Conservation (phyloP, 2,797 vertebrate species). For the Manis pentadactyla region DNA sequence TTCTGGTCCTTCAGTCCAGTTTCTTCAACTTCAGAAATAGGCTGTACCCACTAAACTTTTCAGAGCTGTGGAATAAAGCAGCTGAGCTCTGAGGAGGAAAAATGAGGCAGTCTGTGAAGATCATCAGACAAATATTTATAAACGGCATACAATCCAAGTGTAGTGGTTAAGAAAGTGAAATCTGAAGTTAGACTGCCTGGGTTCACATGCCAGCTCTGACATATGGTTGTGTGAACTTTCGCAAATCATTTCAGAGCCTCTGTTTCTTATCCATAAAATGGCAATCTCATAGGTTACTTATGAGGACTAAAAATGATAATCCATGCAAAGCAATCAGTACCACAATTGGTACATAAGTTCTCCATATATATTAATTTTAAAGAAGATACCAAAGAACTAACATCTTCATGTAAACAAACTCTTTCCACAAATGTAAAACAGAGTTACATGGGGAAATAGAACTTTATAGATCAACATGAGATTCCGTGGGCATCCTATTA, state of each 20-base stretch:
- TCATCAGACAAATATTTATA: not conserved
- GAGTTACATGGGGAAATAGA: not conserved
- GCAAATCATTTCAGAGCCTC: not conserved
- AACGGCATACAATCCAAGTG: not conserved
- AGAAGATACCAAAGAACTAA: slow-evolving; percentile 48
- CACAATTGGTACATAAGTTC: not conserved
- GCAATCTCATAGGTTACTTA: not conserved
- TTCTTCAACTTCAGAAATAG: slow-evolving; percentile 5
- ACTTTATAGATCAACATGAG: not conserved
- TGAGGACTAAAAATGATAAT: not conserved
- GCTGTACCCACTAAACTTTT: slow-evolving; percentile 25
- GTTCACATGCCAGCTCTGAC: not conserved
- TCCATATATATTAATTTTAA: slow-evolving; percentile 16
- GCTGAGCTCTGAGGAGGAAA: slow-evolving; percentile 26
- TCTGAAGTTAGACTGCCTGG: not conserved
- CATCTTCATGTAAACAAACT: slow-evolving; percentile 17
- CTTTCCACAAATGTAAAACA: slow-evolving; percentile 39
- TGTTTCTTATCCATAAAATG: too few species aligned
- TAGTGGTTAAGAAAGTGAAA: not conserved
- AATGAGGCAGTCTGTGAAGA: slow-evolving; percentile 26
- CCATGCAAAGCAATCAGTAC: not conserved
- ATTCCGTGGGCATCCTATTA: not conserved
- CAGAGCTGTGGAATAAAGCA: slow-evolving; percentile 36
- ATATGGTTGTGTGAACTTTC: not conserved
- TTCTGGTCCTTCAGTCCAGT: slow-evolving; percentile 1